A percentile compares a stretch with the other conserved stretches of the same genome.
phyloP scores from a whole-genome alignment of 2,888 invertebrate species.

The Brenthis daphne region DNA sequence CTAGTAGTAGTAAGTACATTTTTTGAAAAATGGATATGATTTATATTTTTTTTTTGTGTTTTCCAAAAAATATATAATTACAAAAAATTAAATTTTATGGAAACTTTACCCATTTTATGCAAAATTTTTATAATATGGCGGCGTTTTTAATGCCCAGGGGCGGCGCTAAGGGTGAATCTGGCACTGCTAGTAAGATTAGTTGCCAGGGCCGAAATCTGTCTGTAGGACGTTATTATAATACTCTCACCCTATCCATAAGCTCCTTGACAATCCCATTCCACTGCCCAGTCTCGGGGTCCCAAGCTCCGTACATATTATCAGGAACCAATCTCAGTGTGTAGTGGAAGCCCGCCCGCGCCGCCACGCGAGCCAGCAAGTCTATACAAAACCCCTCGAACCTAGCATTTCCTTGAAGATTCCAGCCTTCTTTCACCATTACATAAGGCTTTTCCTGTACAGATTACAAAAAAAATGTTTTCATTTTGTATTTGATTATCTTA shows the following conservation, averaged over 20 bases:
- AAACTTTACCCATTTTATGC: no score
- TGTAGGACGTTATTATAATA: neutral
- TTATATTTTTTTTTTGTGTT: no score
- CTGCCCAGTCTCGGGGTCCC: conserved; percentile 92
- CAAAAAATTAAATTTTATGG: no score
- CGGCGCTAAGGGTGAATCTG: no score
- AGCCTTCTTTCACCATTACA: conserved; percentile 93
- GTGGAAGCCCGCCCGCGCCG: conserved; percentile 92
- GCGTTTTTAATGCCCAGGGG: no score
- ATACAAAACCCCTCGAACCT: conserved; percentile 96
- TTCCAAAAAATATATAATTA: no score
- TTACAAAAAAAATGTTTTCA: conserved; percentile 5
- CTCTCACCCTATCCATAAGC: conserved; percentile 90
- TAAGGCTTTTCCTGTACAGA: conserved; percentile 91
- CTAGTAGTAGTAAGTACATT: no score
- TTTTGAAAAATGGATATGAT: no score
- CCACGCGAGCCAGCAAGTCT: conserved; percentile 92
- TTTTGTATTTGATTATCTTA: no score
- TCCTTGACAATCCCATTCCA: conserved; percentile 96
- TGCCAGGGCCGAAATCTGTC: no score
- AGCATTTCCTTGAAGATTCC: conserved; percentile 92
- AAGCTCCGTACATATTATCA: conserved; percentile 94
- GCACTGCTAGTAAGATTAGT: no score
- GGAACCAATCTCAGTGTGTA: conserved; percentile 92
- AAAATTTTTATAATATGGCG: no score